Base-by-base conservation (phyloP, 2,113 vertebrate species). In the Zosterops lateralis region DNA sequence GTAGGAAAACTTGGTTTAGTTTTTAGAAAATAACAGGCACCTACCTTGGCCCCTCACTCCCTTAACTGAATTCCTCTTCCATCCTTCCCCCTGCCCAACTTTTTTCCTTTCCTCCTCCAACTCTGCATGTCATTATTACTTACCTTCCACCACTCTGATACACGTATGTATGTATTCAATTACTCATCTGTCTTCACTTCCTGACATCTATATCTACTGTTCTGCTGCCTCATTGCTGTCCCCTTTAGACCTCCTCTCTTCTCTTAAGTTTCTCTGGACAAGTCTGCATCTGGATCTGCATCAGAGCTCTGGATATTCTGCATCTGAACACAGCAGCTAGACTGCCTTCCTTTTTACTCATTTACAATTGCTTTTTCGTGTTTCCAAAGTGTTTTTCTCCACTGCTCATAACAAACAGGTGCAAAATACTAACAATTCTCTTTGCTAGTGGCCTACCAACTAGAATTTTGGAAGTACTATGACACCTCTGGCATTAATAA, bases 11-110 rank as follows among this genome's bases (percentile, higher is more conserved):
- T n/a, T 42, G 1, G 6, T 78, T 77, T 62, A 6, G 3, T n/a
- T 77, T 93, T 81, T 14, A 50, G 25, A 76, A 68, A 87, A 67
- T 45, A 67, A 24, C 45, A 75, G 70, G 8, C 9, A 20, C 2
- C 15, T 45, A 60, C 19, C 26, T 72, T 84, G n/a, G 17, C 2
- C 10, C 11, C 3, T 5, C 0, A 1, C 8, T 34, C 7, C 5
- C 18, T 54, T 57, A 42, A 86, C 34, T 80, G 64, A 57, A 75
- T 54, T 73, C 14, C 10, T 58, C 44, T 77, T 80, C 34, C 54
- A 83, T 40, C 9, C n/a, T 28, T 76, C 14, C 6, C 20, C 31
- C 31, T 53, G 16, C 6, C 25, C 67, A 70, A 58, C 20, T 82
- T 70, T 20, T 54, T 75, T 21, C 29, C 21, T 44, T 76, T 87